Evolutionary conservation across 2,797 vertebrate genomes (phyloP).

Genomic region (Onychomys arenicola): DNA sequence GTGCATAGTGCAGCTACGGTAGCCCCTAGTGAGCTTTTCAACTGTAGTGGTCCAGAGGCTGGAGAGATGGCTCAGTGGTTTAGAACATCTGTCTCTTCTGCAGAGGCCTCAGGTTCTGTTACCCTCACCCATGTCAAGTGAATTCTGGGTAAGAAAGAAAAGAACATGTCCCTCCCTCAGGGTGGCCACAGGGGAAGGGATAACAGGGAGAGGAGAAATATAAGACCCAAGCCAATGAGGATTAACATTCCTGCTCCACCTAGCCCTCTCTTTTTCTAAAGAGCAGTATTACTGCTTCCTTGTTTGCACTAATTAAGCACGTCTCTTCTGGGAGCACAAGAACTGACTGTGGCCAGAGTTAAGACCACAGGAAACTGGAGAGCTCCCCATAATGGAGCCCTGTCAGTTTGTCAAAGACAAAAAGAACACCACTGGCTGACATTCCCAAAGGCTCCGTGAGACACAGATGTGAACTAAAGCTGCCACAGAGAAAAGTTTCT

Average conservation of each 20-base stretch:
- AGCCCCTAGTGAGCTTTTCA: not conserved
- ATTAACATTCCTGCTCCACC: not conserved
- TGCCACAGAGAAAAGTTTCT: not conserved
- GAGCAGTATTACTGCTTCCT: not conserved
- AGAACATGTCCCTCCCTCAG: too few relatives aligned
- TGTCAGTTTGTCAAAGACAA: slow-evolving; percentile 46
- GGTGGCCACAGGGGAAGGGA: not conserved
- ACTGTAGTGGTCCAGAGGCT: not conserved
- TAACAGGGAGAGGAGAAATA: not conserved
- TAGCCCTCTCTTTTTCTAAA: not conserved
- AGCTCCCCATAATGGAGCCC: too few relatives aligned
- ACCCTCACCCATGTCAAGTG: not conserved
- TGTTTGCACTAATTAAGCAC: not conserved
- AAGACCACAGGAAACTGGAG: not conserved
- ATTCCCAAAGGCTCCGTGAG: not conserved
- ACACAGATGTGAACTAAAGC: slow-evolving; percentile 8
- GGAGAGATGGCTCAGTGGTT: not conserved
- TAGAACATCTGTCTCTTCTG: not conserved
- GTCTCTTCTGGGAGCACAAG: not conserved
- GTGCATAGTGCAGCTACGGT: too few relatives aligned
- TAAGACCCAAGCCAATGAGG: not conserved
- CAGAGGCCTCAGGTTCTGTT: not conserved
- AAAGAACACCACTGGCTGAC: not conserved
- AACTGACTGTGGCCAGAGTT: not conserved
- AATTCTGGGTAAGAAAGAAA: not conserved